A percentile compares a stretch with the other conserved stretches of the same genome.
These are phyloP conservation scores for Anoplolepis gracilipes DNA, from an alignment of 1,140 invertebrate genomes.

Conservation along the genomic window DNA sequence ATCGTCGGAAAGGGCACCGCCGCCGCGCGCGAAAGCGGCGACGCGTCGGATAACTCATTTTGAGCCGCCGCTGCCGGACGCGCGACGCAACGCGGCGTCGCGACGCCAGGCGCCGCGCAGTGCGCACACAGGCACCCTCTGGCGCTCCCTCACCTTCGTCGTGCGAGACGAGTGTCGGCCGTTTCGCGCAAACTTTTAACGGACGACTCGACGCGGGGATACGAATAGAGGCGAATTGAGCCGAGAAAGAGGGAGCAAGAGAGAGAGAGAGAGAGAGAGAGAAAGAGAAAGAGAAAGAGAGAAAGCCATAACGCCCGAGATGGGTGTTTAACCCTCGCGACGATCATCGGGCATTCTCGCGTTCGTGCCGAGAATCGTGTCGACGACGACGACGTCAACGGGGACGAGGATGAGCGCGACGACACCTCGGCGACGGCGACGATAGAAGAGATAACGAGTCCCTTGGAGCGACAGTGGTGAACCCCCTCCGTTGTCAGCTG, in stretches of 20 bases:
- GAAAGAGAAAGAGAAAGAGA: neutral
- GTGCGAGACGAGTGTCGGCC: conserved; percentile 56
- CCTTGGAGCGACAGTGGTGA: neutral
- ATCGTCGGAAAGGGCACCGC: neutral
- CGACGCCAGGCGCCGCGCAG: neutral
- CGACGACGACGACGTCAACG: neutral
- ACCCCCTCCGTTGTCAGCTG: conserved; percentile 32
- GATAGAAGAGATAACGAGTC: conserved; percentile 28
- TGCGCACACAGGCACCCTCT: conserved; percentile 13
- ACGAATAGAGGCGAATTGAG: conserved; percentile 1
- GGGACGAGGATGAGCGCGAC: neutral
- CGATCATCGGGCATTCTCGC: conserved; percentile 23
- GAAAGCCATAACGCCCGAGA: neutral
- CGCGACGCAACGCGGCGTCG: neutral
- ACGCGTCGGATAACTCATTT: conserved; percentile 33
- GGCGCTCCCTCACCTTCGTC: neutral
- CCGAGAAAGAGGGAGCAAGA: neutral
- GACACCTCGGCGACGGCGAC: conserved; percentile 29
- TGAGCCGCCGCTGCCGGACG: conserved; percentile 2
- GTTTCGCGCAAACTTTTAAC: conserved; percentile 33
- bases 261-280: neutral
- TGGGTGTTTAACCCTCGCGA: conserved; percentile 23
- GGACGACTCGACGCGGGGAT: conserved; percentile 30
- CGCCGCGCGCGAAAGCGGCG: conserved; percentile 42
- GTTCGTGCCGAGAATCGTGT: neutral